Conservation (phyloP, 2,113 vertebrate species). For the Bungarus multicinctus region DNA sequence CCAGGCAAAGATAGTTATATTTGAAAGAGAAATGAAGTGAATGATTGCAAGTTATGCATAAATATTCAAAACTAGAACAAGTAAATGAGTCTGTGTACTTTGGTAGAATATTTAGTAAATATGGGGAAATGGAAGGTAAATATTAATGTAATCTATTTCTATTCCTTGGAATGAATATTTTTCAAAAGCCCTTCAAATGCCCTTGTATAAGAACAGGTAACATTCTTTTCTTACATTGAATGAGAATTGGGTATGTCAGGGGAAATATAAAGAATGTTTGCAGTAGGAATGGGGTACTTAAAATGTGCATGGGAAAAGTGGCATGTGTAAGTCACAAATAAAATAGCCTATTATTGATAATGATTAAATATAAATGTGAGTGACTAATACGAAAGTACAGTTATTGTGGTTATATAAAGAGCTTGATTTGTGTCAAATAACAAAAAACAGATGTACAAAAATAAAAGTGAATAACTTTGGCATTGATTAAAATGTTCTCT, state of each 20-base stretch:
- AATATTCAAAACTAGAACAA: not conserved
- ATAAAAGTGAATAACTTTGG: not conserved
- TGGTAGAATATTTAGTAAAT: not conserved
- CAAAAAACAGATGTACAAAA: not conserved
- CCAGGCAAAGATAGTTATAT: not conserved
- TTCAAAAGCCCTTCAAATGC: not conserved
- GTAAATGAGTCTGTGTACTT: not conserved
- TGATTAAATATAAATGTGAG: not conserved
- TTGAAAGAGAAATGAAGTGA: not conserved
- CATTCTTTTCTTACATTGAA: not conserved
- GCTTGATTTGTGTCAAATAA: not conserved
- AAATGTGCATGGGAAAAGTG: not conserved
- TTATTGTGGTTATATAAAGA: not conserved
- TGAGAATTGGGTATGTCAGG: not conserved
- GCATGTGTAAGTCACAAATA: not conserved
- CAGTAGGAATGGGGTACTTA: not conserved
- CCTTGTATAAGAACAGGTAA: not conserved
- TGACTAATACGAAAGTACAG: not conserved
- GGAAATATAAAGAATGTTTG: not conserved
- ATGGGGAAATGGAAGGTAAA: not conserved
- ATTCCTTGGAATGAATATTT: not conserved
- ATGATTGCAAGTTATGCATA: not conserved
- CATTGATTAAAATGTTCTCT: not conserved
- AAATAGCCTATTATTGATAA: not conserved
- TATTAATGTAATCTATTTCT: not conserved